phyloP scores from a whole-genome alignment of 35 echinoderm and acorn worm genomes.

The Ophioderma brevispina region DNA sequence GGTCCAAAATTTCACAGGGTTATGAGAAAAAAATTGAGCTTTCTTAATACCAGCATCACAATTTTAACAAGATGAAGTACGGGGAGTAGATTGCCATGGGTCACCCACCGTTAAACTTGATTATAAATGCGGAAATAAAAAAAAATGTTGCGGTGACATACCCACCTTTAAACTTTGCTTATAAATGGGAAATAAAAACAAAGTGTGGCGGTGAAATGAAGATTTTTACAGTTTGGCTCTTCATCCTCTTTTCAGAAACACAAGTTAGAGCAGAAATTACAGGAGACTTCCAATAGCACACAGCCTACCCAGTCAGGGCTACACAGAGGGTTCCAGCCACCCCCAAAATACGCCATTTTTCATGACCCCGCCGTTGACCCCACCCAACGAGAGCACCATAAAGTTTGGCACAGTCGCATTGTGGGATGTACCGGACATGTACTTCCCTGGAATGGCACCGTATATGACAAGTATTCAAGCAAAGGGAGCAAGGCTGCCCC shows the following conservation, averaged over 20 bases:
- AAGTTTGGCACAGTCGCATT: neutral
- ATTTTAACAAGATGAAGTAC: too few relatives aligned
- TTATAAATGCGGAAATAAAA: too few relatives aligned
- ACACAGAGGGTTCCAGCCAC: conserved; percentile 29
- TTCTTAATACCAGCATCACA: too few relatives aligned
- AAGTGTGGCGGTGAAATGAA: too few relatives aligned
- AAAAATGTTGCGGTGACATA: too few relatives aligned
- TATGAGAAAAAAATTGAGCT: too few relatives aligned
- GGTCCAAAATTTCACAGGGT: too few relatives aligned
- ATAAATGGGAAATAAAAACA: too few relatives aligned
- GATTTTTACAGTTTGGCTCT: too few relatives aligned
- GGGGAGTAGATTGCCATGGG: too few relatives aligned
- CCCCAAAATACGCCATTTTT: conserved; percentile 91
- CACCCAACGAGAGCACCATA: conserved; percentile 68
- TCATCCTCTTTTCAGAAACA: conserved; percentile 36
- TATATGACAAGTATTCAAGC: neutral
- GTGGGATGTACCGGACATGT: conserved; percentile 15
- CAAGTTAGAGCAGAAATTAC: conserved; percentile 55
- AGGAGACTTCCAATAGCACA: conserved; percentile 30
- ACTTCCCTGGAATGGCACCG: neutral
- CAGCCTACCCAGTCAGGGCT: conserved; percentile 10
- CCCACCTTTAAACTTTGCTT: too few relatives aligned
- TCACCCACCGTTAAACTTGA: too few relatives aligned
- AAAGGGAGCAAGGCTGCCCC: neutral
- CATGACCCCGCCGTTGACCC: conserved; percentile 87